Conservation (phyloP, 2,888 invertebrate species). For the Lepidonotus clava region DNA sequence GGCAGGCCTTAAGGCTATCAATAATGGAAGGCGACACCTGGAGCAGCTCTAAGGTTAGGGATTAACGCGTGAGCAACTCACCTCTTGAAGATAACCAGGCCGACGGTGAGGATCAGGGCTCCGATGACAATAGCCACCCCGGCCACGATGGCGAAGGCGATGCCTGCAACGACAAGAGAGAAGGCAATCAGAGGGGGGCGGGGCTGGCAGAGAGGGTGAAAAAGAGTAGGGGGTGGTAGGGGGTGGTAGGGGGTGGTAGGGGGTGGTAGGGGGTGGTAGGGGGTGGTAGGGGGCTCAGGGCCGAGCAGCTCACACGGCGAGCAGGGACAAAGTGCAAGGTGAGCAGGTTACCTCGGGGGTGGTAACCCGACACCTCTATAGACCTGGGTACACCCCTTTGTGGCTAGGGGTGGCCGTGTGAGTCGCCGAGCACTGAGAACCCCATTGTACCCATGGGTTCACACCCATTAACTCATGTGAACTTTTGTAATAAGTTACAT, state of each 20-base stretch:
- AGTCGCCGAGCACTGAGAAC: not conserved
- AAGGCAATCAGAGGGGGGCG: not conserved
- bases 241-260: not conserved
- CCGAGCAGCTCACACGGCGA: too few species aligned
- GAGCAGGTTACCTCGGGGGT: not conserved
- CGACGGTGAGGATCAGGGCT: conserved; percentile 53
- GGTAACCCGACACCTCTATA: conserved; percentile 8
- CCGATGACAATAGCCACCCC: conserved; percentile 56
- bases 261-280: not conserved
- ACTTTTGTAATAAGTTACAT: too few species aligned
- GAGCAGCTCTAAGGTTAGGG: not conserved
- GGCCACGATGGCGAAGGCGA: conserved; percentile 54
- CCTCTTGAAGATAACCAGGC: conserved; percentile 57
- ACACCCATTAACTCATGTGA: too few species aligned
- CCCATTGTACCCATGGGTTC: too few species aligned
- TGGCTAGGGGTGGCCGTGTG: not conserved
- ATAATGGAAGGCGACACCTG: not conserved
- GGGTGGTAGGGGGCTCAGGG: not conserved
- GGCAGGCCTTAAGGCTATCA: not conserved
- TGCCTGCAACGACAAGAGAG: conserved; percentile 43
- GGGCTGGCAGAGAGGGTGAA: not conserved
- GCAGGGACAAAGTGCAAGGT: not conserved
- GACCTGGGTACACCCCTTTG: not conserved
- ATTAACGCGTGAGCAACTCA: conserved; percentile 14
- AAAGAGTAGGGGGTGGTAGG: not conserved